These are phyloP conservation scores for Athripsodes cinereus DNA, from an alignment of 2,888 invertebrate genomes.

Conservation along the genomic window DNA sequence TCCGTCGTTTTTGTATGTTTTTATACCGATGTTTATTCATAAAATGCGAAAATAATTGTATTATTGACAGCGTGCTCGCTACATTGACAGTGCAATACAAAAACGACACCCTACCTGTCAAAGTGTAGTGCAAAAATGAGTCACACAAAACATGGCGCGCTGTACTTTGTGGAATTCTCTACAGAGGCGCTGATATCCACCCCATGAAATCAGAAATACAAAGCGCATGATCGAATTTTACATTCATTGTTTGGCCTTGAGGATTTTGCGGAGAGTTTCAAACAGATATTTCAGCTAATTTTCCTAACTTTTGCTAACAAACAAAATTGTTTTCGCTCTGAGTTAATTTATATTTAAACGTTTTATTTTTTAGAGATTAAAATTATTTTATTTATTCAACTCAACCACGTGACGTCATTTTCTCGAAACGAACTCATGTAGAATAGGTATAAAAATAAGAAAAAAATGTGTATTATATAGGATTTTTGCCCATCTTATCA, in stretches of 20 bases:
- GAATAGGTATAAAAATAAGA: too few relatives aligned
- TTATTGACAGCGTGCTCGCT: background rate
- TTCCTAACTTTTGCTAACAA: too few relatives aligned
- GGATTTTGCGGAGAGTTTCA: background rate
- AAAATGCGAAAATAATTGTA: background rate
- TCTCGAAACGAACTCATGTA: too few relatives aligned
- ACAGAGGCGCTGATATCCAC: background rate
- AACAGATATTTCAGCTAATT: too few relatives aligned
- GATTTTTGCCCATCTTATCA: too few relatives aligned
- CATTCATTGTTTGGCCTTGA: background rate
- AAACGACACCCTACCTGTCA: background rate
- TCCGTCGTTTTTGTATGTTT: background rate
- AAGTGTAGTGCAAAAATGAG: conserved; percentile 1
- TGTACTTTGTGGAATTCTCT: background rate
- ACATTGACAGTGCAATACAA: background rate
- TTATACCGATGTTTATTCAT: background rate
- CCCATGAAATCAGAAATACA: background rate
- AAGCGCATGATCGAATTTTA: background rate
- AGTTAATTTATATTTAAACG: too few relatives aligned
- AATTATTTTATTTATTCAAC: too few relatives aligned
- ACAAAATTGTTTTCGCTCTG: too few relatives aligned
- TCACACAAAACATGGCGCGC: background rate
- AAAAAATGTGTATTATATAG: too few relatives aligned
- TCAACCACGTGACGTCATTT: too few relatives aligned
- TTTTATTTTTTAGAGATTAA: too few relatives aligned